Evolutionary conservation across 2,797 vertebrate species (phyloP).

Genomic region (Malurus leucopterus): DNA sequence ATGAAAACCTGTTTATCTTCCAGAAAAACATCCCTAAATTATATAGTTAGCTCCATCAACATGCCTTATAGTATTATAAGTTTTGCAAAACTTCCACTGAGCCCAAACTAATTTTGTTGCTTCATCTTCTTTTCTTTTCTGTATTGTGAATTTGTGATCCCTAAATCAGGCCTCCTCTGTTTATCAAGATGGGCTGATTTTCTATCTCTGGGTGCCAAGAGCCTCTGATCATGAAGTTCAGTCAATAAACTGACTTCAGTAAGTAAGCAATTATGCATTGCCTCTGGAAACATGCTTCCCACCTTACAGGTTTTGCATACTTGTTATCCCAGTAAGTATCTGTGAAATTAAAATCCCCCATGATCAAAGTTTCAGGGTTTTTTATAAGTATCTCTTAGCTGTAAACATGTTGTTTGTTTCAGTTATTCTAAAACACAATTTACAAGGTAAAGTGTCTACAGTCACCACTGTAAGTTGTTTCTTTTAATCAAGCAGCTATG

Average conservation of each 20-base stretch:
- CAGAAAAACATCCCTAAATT: not conserved
- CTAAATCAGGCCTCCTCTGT: constrained; percentile 29
- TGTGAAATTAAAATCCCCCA: constrained; percentile 67
- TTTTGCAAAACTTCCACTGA: constrained; percentile 1
- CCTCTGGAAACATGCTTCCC: constrained; percentile 65
- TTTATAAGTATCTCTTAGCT: constrained; percentile 65
- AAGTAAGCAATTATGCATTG: constrained; percentile 71
- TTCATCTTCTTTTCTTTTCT: not conserved
- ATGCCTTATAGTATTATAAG: not conserved
- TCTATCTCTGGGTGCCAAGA: constrained; percentile 45
- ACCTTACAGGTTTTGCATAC: constrained; percentile 68
- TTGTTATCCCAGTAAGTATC: constrained; percentile 70
- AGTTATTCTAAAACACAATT: constrained; percentile 68
- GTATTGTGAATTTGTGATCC: constrained; percentile 2
- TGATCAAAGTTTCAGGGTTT: constrained; percentile 67
- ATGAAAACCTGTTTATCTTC: constrained; percentile 21
- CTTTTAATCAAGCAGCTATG: constrained; percentile 58
- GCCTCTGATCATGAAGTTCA: constrained; percentile 65
- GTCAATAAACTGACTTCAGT: constrained; percentile 69
- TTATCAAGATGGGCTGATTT: constrained; percentile 57
- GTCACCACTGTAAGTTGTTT: constrained; percentile 60
- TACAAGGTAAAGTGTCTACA: constrained; percentile 68
- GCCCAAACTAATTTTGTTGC: not conserved
- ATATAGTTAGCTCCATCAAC: not conserved
- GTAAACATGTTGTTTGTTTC: constrained; percentile 67